Base-by-base conservation (phyloP, 2,797 vertebrate genomes). In the Acanthopagrus latus region DNA sequence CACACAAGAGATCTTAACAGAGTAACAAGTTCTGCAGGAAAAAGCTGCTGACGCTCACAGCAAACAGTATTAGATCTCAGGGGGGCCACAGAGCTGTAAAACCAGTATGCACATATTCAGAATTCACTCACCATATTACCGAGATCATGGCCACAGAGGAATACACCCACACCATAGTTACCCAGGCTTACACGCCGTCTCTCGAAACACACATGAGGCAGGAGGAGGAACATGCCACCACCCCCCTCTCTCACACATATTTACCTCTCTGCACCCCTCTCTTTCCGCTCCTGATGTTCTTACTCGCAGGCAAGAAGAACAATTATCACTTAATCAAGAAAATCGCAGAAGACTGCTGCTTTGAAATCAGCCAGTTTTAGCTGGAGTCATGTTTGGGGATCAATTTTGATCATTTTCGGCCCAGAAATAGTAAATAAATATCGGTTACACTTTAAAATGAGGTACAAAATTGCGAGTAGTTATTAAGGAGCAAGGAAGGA, bases 91-190 rank as follows among this genome's bases (percentile, higher is more conserved):
- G 81, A 70, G 78, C 82, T 75, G 75, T 60, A 38, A 33, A 70
- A 74, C 64, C 71, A 76, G 68, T 59, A 77, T 76, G 51, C 73
- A 76, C 59, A 38, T 43, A 41, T 66, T 64, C 84, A 64, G 64
- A 76, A 90, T 86, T 86, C 85, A 80, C 80, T 86, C 82, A 80
- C 92, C 80, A 76, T 83, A 83, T 89, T 87, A 85, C 76, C 33
- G 65, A 86, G 77, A 81, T 68, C 74, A 64, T 47, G 68, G 79
- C 60, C 83, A 84, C 65, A 14, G 72, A 79, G 88, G 83, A 90
- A 89, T 85, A 89, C 89, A 83, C 89, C 86, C 89, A 89, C 91
- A 80, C 84, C 76, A 67, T 81, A 76, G 87, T 67, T 89, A 88
- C 75, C 70, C 77, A 54, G 74, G 66, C 78, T 81, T 47, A 71